Evolutionary conservation across 1,140 invertebrate genomes (phyloP), one percentile per base, ranked within the genome.

Genomic region (Ephestia elutella): DNA sequence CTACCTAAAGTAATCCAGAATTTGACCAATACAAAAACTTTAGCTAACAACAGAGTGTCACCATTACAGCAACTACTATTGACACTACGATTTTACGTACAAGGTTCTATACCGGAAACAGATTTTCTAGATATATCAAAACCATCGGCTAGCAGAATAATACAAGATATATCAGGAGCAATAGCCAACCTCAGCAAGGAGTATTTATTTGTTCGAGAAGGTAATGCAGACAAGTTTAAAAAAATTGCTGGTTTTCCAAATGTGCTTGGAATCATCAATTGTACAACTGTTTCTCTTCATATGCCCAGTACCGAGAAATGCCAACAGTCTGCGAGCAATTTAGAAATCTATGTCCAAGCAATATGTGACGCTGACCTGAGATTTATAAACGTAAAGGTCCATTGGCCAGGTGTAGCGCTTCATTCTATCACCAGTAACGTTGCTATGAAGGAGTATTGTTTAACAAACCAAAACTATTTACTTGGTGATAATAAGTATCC

Each of bases 401-500:
- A 44, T 44, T 44, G 38, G 38, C 38, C 38, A 15, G 38, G 38
- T 3, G 38, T 44, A 17, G 13, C 13, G 1, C 38, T 44, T n/a
- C 13, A 44, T 4, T 44, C 13, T n/a, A 17, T 44, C 2, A 17
- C 15, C 2, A 44, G n/a, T 15, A 44, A 44, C 0, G 0, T 10
- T 44, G 38, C 38, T 44, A 15, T 44, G 2, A 44, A 44, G 10
- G 13, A 44, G 15, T 15, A 17, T 15, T 44, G 7, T 17, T 9
- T 10, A 15, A 17, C 15, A 44, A 44, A 44, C 15, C 13, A 15
- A 44, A 38, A 38, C 2, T 17, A 44, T 17, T 15, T 81, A 28
- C 25, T 82, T 10, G 73, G 68, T 17, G 76, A 82, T 51, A 67
- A 54, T 64, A 74, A 72, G 9, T 79, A 83, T 64, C 35, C 62